A percentile compares a stretch with the other conserved stretches of the same genome.
These are phyloP conservation scores for Synanthedon myopaeformis DNA, from an alignment of 2,888 invertebrate species.

Conservation along the genomic window DNA sequence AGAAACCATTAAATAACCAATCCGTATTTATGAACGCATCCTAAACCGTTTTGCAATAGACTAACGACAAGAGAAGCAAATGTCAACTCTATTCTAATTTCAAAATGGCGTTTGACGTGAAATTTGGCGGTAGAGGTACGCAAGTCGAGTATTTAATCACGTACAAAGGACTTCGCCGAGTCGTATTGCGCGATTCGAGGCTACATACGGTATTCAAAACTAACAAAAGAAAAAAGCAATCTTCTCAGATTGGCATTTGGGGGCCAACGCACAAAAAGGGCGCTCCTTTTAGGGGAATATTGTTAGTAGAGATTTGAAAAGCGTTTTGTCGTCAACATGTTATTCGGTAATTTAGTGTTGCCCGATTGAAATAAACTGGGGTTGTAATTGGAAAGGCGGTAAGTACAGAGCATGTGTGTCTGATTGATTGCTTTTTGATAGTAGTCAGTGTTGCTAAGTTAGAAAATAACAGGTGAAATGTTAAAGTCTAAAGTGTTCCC, in stretches of 20 bases:
- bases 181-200: conserved; percentile 32
- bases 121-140: conserved; percentile 13
- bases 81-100: conserved; percentile 9
- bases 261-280: conserved; percentile 44
- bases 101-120: conserved; percentile 3
- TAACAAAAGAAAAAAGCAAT: conserved; percentile 71
- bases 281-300: conserved; percentile 43
- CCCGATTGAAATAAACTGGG: conserved; percentile 52
- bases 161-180: conserved; percentile 54
- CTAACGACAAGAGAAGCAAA: conserved; percentile 17
- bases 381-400: conserved; percentile 52
- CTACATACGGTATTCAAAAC: conserved; percentile 62
- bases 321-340: conserved; percentile 68
- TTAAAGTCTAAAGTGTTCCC: no score
- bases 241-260: conserved; percentile 67
- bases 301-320: conserved; percentile 60
- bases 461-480: no score
- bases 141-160: conserved; percentile 60
- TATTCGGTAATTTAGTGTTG: conserved; percentile 69
- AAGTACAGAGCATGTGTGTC: conserved; percentile 38
- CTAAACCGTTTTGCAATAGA: conserved; percentile 13
- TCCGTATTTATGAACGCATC: conserved; percentile 36
- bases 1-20: conserved; percentile 69
- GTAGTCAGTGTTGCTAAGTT: no score
- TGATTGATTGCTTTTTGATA: conserved; percentile 37